These are phyloP conservation scores for Heliothis peltigera DNA, from an alignment of 2,888 invertebrate genomes.

Conservation along the genomic window DNA sequence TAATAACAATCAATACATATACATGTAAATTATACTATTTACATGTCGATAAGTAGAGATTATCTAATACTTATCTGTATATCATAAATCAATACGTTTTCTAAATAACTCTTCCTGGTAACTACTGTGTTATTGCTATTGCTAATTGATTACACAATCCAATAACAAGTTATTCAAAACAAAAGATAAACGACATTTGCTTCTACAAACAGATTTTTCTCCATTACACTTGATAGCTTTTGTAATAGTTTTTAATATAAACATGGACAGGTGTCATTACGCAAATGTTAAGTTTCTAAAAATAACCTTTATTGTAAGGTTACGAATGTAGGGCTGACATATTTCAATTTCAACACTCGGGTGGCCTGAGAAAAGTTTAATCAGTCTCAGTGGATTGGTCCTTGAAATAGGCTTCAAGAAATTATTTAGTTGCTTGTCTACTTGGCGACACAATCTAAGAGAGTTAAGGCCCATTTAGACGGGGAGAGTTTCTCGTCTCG, in stretches of 20 bases:
- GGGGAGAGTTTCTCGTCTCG: too few relatives aligned
- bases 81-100: conserved; percentile 35
- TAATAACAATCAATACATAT: background rate
- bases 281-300: conserved; percentile 57
- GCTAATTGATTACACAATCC: conserved; percentile 39
- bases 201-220: conserved; percentile 33
- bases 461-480: too few relatives aligned
- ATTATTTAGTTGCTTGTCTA: too few relatives aligned
- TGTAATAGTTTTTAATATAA: conserved; percentile 51
- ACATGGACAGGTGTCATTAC: conserved; percentile 51
- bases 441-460: too few relatives aligned
- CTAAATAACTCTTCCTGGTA: conserved; percentile 26
- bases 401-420: background rate
- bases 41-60: conserved; percentile 3
- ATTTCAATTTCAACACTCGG: background rate
- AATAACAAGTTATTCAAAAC: conserved; percentile 34
- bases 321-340: conserved; percentile 11
- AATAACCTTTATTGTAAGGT: conserved; percentile 52
- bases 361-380: background rate
- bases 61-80: conserved; percentile 16
- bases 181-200: conserved; percentile 12
- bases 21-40: background rate
- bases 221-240: conserved; percentile 51
- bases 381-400: background rate
- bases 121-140: conserved; percentile 13